Base-by-base conservation (phyloP, 2,113 vertebrate genomes). In the Atherinomorus stipes region DNA sequence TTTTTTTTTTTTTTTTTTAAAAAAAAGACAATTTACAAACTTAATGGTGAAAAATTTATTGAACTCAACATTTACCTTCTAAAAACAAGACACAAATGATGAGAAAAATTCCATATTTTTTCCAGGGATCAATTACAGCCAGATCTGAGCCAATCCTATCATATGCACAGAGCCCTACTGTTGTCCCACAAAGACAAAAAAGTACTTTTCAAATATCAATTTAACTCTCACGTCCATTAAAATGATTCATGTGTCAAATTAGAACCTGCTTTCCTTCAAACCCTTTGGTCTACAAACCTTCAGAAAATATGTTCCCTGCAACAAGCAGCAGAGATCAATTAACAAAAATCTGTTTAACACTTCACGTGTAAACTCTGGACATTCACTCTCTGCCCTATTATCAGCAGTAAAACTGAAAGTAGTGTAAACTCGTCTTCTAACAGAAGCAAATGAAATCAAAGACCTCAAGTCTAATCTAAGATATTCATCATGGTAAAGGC, bases 31-130 rank as follows among this genome's bases (percentile, higher is more conserved):
- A 31, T 6, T 34, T 7, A 57, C 11, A 22, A 22, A 25, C 31
- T 78, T 56, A 62, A 64, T 78, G 75, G 53, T 88, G 76, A 85
- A 81, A 78, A 69, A 22, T 91, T 82, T 90, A 90, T 88, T 92
- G 73, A 88, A 85, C 61, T 65, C 42, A 90, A 88, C 80, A 80
- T 54, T 71, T 74, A 71, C 38, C 64, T 81, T 50, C 49, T 73
- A 80, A 79, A 78, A 69, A 75, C 51, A 86, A 59, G 68, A 90
- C 71, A 74, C 11, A 58, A 74, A 70, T 60, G 50, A 76, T 62
- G 71, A 47, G 40, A 26, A 18, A 40, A 78, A 61, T 1, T 4
- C 57, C 23, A 79, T 76, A 83, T 60, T 4, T 34, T 72, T 21
- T 66, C 58, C 56, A 76, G 69, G 53, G 52, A 64, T 83, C 74